phyloP scores from a whole-genome alignment of 2,888 invertebrate genomes.

The Meta bourneti region DNA sequence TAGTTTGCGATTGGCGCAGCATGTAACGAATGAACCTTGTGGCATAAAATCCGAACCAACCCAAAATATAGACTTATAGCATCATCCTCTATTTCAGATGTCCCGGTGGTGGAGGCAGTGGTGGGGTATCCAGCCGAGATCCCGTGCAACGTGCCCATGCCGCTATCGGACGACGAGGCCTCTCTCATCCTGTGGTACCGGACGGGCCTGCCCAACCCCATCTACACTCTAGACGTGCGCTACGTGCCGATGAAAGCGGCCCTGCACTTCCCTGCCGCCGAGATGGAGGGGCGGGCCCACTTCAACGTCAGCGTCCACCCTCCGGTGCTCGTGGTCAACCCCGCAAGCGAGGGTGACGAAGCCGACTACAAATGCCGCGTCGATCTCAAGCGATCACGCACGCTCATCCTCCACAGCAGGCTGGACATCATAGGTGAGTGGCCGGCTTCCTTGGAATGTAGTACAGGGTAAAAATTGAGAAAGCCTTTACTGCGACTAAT shows the following conservation, averaged over 20 bases:
- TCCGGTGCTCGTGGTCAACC: conserved; percentile 53
- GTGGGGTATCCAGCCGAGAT: conserved; percentile 54
- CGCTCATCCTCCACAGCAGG: conserved; percentile 60
- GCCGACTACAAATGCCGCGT: conserved; percentile 75
- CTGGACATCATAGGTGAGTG: conserved; percentile 71
- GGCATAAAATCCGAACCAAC: too few relatives aligned
- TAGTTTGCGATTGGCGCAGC: too few relatives aligned
- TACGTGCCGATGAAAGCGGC: conserved; percentile 65
- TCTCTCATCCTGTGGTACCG: conserved; percentile 75
- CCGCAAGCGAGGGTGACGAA: conserved; percentile 49
- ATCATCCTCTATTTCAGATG: conserved; percentile 33
- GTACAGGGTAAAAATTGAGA: too few relatives aligned
- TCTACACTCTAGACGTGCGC: conserved; percentile 73
- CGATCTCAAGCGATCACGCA: conserved; percentile 70
- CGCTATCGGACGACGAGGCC: conserved; percentile 66
- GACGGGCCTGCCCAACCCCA: conserved; percentile 68
- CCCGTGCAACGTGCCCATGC: conserved; percentile 69
- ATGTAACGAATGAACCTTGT: too few relatives aligned
- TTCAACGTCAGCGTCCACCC: conserved; percentile 65
- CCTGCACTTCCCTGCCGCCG: conserved; percentile 57
- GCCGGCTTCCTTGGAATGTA: too few relatives aligned
- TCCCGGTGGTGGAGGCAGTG: conserved; percentile 42
- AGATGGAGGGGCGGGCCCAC: conserved; percentile 60
- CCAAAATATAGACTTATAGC: background rate
- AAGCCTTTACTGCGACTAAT: too few relatives aligned